phyloP scores from a whole-genome alignment of 2,888 invertebrate genomes.

The Cremastobaeus sp. region DNA sequence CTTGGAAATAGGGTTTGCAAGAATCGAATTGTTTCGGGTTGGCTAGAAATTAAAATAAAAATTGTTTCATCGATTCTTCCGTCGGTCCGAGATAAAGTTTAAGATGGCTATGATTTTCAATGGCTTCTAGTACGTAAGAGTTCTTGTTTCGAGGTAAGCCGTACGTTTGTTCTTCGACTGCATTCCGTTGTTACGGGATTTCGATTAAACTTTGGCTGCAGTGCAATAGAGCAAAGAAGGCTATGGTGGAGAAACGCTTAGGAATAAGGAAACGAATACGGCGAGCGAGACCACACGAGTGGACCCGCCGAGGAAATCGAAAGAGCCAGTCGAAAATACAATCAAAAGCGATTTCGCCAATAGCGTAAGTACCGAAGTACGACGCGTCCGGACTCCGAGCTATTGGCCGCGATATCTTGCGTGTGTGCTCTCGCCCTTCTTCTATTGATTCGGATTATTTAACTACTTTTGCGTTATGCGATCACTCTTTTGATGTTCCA shows the following conservation, averaged over 20 bases:
- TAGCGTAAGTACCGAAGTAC: constrained; percentile 69
- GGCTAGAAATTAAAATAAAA: too few species aligned
- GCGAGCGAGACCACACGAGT: constrained; percentile 44
- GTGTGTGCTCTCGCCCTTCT: constrained; percentile 44
- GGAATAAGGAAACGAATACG: constrained; percentile 49
- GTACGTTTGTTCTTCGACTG: constrained; percentile 72
- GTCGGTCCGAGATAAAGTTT: too few species aligned
- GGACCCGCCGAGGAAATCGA: constrained; percentile 49
- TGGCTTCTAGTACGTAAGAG: constrained; percentile 68
- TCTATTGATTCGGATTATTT: constrained; percentile 53
- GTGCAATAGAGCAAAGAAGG: constrained; percentile 52
- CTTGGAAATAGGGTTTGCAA: too few species aligned
- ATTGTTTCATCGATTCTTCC: too few species aligned
- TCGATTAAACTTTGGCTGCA: constrained; percentile 74
- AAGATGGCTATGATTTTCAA: constrained; percentile 71
- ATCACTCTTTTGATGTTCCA: constrained; percentile 54
- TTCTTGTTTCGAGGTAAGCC: constrained; percentile 66
- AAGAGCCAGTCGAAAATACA: constrained; percentile 47
- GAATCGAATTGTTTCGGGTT: too few species aligned
- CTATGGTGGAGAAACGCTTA: constrained; percentile 33
- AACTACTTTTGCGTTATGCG: constrained; percentile 51
- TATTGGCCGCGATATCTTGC: constrained; percentile 48
- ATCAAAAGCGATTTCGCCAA: constrained; percentile 69
- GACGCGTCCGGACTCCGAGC: constrained; percentile 38
- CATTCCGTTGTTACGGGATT: constrained; percentile 74